phyloP scores from a whole-genome alignment of 92 coral and sea anemone genomes.

The Diadumene lineata region DNA sequence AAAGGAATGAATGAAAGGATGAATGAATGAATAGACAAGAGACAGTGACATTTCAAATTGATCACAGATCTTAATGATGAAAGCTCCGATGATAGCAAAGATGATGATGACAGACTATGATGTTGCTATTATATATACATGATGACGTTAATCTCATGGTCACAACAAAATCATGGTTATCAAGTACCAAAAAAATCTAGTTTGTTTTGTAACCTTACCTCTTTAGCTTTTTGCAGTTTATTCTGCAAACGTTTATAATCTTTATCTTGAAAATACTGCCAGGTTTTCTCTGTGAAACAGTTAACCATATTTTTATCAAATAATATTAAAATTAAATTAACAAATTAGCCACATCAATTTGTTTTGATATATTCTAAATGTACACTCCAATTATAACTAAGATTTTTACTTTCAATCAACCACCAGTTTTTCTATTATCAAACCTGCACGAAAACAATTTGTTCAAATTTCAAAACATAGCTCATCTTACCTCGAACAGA shows the following conservation, averaged over 20 bases:
- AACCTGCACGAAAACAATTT: not conserved
- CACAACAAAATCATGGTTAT: too few relatives aligned
- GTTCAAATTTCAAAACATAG: slow-evolving; percentile 6
- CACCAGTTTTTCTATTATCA: not conserved
- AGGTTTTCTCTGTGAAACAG: slow-evolving; percentile 24
- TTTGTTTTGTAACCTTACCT: slow-evolving; percentile 32
- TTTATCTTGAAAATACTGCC: slow-evolving; percentile 54
- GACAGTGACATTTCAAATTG: too few relatives aligned
- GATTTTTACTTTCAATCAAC: not conserved
- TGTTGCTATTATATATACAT: too few relatives aligned
- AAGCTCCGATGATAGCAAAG: too few relatives aligned
- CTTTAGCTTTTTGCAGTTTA: slow-evolving; percentile 74
- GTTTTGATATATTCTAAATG: not conserved
- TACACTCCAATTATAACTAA: not conserved
- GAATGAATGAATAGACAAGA: too few relatives aligned
- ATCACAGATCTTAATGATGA: too few relatives aligned
- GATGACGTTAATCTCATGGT: too few relatives aligned
- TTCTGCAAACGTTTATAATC: slow-evolving; percentile 65
- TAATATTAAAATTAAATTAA: not conserved
- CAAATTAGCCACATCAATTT: not conserved
- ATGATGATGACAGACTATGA: too few relatives aligned
- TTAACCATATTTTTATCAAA: not conserved
- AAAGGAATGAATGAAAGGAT: too few relatives aligned
- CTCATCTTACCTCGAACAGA: slow-evolving; percentile 28
- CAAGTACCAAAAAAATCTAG: not conserved